Evolutionary conservation across 2,113 vertebrate species (phyloP), one percentile per base, ranked within the genome.

Genomic region (Silurus glanis): DNA sequence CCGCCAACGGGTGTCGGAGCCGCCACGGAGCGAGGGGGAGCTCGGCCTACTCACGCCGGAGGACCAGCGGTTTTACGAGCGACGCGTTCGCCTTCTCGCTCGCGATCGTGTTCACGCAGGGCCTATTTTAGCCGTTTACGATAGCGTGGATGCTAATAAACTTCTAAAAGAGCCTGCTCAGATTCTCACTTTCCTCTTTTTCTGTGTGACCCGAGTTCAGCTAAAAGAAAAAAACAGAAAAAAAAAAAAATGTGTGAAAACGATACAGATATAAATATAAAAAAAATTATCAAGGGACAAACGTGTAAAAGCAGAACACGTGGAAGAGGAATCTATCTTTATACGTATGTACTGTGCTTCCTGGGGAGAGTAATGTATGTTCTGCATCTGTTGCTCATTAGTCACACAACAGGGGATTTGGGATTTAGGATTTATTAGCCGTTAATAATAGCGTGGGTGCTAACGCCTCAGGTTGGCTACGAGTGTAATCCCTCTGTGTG

Each of bases 81-180:
- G n/a, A 28, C 16, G 25, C 37, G 28, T 14, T 66, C 53, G 8
- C 59, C 12, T 55, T 72, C n/a, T 16, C 37, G 37, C 37, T 37
- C 37, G 37, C 37, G 37, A 37, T 37, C 37, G 37, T 37, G 37
- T 37, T 37, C 28, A 71, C 23, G 45, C 55, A 19, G 19, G 47
- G 56, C 58, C 78, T 80, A 80, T 72, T 81, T 86, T 81, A 86
- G 78, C 78, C 74, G 3, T 85, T 78, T 78, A 62, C 59, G 72
- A 85, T 85, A 85, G 56, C 37, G 16, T 19, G 17, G 59, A 85
- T 78, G 59, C 83, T 85, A 64, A 85, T 78, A 71, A 53, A 55
- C n/a, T 66, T 66, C 0, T 25, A 69, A 83, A 53, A 83, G 80
- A 82, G 17, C 23, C 51, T 76, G 74, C 51, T 55, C 23, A 76